Evolutionary conservation across 2,797 vertebrate genomes (phyloP).

Genomic region (Bradypus variegatus): DNA sequence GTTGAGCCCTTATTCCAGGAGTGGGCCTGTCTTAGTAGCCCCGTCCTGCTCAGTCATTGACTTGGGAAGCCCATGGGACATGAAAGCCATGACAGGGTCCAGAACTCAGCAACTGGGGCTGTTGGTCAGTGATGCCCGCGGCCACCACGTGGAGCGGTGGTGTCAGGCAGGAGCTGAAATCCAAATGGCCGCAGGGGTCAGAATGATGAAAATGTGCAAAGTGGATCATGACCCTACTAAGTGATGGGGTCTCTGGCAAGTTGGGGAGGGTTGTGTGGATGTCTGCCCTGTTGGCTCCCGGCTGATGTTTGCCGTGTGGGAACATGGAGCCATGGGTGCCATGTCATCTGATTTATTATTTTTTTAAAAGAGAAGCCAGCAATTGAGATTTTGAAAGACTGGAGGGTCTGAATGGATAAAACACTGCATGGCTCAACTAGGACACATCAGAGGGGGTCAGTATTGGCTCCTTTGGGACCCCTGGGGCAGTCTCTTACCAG

Average conservation of each 20-base stretch:
- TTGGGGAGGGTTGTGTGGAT: too few relatives aligned
- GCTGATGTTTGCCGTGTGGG: neutral
- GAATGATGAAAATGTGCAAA: neutral
- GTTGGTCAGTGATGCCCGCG: fast-evolving
- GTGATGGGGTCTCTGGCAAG: neutral
- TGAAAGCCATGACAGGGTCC: neutral
- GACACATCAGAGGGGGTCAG: too few relatives aligned
- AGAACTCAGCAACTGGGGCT: neutral
- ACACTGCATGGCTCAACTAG: neutral
- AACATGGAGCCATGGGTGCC: neutral
- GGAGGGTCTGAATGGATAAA: neutral
- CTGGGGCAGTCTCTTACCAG: neutral
- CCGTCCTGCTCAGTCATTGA: neutral
- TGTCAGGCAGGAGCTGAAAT: neutral
- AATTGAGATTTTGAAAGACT: neutral
- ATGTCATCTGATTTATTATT: neutral
- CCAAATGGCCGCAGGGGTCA: neutral
- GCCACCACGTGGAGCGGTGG: fast-evolving
- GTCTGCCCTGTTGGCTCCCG: neutral
- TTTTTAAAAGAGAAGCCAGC: neutral
- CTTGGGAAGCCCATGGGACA: neutral
- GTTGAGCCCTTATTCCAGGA: neutral
- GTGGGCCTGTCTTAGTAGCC: neutral
- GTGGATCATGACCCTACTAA: too few relatives aligned
- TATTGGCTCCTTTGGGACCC: neutral